phyloP scores from a whole-genome alignment of 2,888 invertebrate species.

The Idaea straminata region DNA sequence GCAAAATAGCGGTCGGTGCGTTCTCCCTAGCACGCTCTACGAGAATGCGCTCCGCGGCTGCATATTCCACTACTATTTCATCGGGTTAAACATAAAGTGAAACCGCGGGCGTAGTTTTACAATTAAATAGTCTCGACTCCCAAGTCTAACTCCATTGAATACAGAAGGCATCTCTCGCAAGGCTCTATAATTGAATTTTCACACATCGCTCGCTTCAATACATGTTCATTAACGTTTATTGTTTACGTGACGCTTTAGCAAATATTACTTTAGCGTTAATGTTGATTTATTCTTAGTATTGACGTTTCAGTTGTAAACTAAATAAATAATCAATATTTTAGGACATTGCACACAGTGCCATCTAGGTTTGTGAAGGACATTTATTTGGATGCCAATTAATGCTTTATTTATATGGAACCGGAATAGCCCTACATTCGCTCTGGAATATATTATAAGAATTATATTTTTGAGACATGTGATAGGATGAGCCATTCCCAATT shows the following conservation, averaged over 20 bases:
- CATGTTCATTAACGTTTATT: not conserved
- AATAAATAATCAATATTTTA: no score
- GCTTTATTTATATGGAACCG: no score
- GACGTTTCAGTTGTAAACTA: not conserved
- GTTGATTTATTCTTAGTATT: not conserved
- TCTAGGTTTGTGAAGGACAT: not conserved
- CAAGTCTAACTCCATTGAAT: not conserved
- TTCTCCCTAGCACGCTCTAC: no score
- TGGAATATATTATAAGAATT: no score
- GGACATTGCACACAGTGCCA: not conserved
- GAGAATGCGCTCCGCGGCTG: no score
- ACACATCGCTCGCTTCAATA: not conserved
- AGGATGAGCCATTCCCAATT: no score
- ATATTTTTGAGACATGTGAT: no score
- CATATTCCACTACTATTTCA: no score
- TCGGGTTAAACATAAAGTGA: not conserved
- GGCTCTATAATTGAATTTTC: not conserved
- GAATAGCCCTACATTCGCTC: no score
- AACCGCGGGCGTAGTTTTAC: not conserved
- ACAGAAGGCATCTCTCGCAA: not conserved
- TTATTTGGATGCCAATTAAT: no score
- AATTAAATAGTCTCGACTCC: not conserved
- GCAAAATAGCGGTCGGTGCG: no score
- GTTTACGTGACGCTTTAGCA: not conserved
- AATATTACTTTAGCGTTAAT: not conserved